These are phyloP conservation scores for Stegana nigrithorax DNA, from an alignment of 2,888 invertebrate genomes.

Conservation along the genomic window DNA sequence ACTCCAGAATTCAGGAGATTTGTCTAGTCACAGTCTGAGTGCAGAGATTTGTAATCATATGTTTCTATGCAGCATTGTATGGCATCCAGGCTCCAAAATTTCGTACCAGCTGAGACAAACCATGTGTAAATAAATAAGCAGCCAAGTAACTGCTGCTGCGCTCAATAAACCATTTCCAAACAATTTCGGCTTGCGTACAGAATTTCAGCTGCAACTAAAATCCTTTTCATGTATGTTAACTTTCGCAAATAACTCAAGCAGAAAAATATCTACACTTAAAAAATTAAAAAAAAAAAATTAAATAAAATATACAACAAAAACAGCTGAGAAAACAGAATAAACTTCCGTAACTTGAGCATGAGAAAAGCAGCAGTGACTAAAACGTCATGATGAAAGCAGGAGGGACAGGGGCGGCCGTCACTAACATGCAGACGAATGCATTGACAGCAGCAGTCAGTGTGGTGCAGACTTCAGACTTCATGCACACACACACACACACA, in stretches of 20 bases:
- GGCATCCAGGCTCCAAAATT: too few species aligned
- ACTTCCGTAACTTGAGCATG: constrained; percentile 52
- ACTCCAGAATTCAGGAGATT: too few species aligned
- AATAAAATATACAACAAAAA: background rate
- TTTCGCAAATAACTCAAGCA: constrained; percentile 35
- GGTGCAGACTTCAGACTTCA: background rate
- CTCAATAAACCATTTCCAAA: too few species aligned
- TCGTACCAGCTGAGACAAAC: too few species aligned
- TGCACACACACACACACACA: background rate
- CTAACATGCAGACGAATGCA: background rate
- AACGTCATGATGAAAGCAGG: constrained; percentile 18
- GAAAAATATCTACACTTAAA: constrained; percentile 42
- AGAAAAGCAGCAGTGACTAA: constrained; percentile 17
- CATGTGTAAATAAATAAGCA: too few species aligned
- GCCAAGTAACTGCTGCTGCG: too few species aligned
- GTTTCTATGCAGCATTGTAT: too few species aligned
- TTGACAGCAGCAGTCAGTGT: background rate
- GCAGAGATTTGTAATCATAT: too few species aligned
- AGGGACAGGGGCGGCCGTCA: too few species aligned
- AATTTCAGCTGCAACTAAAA: too few species aligned
- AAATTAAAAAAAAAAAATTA: background rate
- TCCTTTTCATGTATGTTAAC: constrained; percentile 52
- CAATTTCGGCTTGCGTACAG: too few species aligned
- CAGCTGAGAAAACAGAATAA: constrained; percentile 41
- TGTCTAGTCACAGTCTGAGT: too few species aligned